Base-by-base conservation (phyloP, 1,140 invertebrate species). In the Rhynchophorus ferrugineus region DNA sequence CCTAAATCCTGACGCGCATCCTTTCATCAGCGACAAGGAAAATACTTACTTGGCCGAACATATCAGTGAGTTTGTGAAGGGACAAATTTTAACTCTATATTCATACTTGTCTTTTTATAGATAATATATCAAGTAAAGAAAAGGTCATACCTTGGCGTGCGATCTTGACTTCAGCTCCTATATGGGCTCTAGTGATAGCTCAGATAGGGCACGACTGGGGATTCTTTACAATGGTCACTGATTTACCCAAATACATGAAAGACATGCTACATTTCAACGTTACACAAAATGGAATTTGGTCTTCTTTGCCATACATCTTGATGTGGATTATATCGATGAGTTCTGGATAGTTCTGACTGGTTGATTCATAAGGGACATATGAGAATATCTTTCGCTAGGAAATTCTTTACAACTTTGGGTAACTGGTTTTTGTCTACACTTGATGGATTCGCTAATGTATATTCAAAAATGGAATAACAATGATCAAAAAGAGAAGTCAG, bases 221-320 rank as follows among this genome's bases (percentile, higher is more conserved):
- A 21, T 91, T 93, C 69, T 95, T 95, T 65, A 95, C 90, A 2
- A 87, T 95, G 78, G 81, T 95, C 0, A 93, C 89, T 3, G 87
- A 92, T 68, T 71, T 97, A 13, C 93, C 93, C 1, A 90, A 89
- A 77, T 97, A 93, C 71, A 89, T 97, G 83, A 83, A 83, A 54
- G 83, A 87, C 66, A 85, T 94, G 1, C 71, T 95, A 6, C 81
- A 88, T 63, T 92, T 90, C 69, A 81, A 88, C 57, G 86, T 94
- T 36, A 81, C 78, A 60, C 69, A 79, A 58, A 83, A 85, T 54
- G 83, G 84, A 2, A 66, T 79, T 0, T 74, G 83, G 19, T 84
- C 82, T 1, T 78, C 83, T 0, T 52, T 86, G 22, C 85, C 85
- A 0, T 88, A 87, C 58, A 64, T 84, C 0, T 73, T 78, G 50